Evolutionary conservation across 2,888 invertebrate genomes (phyloP).

Genomic region (Polylopha cassiicola): DNA sequence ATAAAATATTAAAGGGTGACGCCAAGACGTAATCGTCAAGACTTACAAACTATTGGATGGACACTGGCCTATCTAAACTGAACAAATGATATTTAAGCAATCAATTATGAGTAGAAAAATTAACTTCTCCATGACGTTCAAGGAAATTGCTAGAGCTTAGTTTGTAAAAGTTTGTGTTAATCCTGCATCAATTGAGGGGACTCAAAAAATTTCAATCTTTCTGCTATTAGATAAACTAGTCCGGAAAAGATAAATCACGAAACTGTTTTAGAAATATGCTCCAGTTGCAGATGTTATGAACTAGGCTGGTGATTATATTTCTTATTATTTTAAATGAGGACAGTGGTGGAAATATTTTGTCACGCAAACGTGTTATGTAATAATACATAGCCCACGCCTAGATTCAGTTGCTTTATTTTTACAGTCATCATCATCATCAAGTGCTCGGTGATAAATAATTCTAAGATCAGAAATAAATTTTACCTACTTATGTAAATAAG

Average conservation of each 20-base stretch:
- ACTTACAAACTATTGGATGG: no score
- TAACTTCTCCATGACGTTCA: slow-evolving; percentile 44
- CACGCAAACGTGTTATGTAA: slow-evolving; percentile 29
- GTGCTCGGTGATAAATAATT: no score
- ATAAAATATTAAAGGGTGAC: no score
- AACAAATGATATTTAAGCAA: no score
- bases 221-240: slow-evolving; percentile 27
- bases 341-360: slow-evolving; percentile 39
- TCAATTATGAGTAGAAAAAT: slow-evolving; percentile 53
- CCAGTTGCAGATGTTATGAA: slow-evolving; percentile 28
- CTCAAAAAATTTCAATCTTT: slow-evolving; percentile 30
- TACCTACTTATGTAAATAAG: no score
- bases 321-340: slow-evolving; percentile 41
- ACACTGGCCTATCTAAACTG: no score
- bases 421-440: no score
- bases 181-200: slow-evolving; percentile 41
- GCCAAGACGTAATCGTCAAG: no score
- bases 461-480: no score
- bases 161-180: slow-evolving; percentile 40
- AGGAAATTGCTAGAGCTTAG: slow-evolving; percentile 27
- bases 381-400: not conserved
- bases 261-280: slow-evolving; percentile 29
- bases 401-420: no score
- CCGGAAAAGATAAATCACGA: slow-evolving; percentile 31
- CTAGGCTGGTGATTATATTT: slow-evolving; percentile 23